Evolutionary conservation across 2,113 vertebrate genomes (phyloP).

Genomic region (Colistium nudipinnis): DNA sequence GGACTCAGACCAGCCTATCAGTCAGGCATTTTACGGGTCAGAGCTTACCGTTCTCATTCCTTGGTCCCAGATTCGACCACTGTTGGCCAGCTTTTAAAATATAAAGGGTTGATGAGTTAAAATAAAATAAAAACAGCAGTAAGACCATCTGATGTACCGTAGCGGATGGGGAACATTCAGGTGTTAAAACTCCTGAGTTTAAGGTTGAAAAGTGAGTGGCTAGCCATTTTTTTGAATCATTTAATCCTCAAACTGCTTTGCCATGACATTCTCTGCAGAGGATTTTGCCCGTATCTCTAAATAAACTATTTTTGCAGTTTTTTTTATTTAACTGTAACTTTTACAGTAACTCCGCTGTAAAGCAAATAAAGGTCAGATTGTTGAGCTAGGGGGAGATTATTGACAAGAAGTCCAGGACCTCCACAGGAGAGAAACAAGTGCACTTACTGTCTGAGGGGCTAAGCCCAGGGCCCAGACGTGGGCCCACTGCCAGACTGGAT

Average conservation of each 20-base stretch:
- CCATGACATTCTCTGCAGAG: conserved; percentile 26
- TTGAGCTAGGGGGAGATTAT: conserved; percentile 51
- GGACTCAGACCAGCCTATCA: conserved; percentile 34
- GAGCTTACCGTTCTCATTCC: conserved; percentile 34
- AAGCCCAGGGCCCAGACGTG: conserved; percentile 33
- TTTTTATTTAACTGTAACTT: too few species aligned
- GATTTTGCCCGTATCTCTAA: conserved; percentile 35
- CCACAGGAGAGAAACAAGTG: conserved; percentile 68
- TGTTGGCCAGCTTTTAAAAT: conserved; percentile 47
- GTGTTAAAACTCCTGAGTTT: conserved; percentile 23
- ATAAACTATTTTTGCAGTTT: conserved; percentile 46
- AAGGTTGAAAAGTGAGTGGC: conserved; percentile 33
- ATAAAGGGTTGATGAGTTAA: conserved; percentile 18
- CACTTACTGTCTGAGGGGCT: conserved; percentile 58
- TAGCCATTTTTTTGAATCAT: neutral
- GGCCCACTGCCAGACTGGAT: conserved; percentile 58
- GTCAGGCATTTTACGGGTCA: conserved; percentile 47
- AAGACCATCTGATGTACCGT: conserved; percentile 25
- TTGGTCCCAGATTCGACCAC: conserved; percentile 33
- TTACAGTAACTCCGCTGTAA: conserved; percentile 44
- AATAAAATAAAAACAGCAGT: conserved; percentile 24
- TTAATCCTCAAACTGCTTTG: conserved; percentile 34
- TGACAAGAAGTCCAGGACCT: conserved; percentile 58
- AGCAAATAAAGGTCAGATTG: conserved; percentile 68
- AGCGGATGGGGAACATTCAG: neutral